phyloP scores from a whole-genome alignment of 2,797 vertebrate species.

The Phaenicophaeus curvirostris region DNA sequence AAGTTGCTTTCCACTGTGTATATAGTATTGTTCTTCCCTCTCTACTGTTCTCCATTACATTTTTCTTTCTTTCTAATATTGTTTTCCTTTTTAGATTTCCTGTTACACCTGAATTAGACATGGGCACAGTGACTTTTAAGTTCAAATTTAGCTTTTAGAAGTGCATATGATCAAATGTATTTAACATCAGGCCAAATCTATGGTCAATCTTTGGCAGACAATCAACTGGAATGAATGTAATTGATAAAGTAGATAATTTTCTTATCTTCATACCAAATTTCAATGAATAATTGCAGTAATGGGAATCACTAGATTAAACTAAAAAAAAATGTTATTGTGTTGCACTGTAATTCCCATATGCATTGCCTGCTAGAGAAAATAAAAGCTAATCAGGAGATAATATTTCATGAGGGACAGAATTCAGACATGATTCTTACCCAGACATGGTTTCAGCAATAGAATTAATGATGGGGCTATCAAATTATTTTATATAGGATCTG shows the following conservation, averaged over 20 bases:
- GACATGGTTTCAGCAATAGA: background rate
- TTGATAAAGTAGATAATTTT: background rate
- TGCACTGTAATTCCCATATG: background rate
- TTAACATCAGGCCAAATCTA: background rate
- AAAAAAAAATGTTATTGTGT: background rate
- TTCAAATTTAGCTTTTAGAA: background rate
- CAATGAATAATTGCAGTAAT: background rate
- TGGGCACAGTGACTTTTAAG: background rate
- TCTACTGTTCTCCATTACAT: background rate
- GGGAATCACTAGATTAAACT: background rate
- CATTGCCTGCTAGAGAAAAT: background rate
- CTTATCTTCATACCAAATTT: background rate
- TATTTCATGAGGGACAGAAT: background rate
- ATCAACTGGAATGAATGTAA: background rate
- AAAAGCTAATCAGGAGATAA: background rate
- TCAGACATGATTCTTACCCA: background rate
- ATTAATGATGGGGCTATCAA: conserved; percentile 1
- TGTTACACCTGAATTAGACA: background rate
- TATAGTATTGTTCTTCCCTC: background rate
- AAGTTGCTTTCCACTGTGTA: background rate
- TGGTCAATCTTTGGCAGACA: background rate
- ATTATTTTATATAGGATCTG: conserved; percentile 21
- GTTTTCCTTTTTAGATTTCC: background rate
- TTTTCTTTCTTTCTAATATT: background rate
- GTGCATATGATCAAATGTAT: rapidly evolving